These are phyloP conservation scores for Listronotus bonariensis DNA, from an alignment of 1,140 invertebrate genomes.

Conservation along the genomic window DNA sequence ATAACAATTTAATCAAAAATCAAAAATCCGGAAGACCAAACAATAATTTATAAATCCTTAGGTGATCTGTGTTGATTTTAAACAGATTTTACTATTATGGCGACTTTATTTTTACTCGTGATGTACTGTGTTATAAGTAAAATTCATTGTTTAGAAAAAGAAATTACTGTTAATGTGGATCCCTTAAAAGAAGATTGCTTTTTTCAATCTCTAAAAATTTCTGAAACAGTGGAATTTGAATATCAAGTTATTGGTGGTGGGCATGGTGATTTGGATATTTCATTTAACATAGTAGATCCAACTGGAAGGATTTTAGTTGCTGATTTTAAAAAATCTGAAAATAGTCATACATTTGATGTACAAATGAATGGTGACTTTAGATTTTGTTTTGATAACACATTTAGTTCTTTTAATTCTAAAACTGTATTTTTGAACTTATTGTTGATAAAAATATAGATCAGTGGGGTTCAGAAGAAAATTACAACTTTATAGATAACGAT, in stretches of 20 bases:
- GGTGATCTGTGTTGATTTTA: no score
- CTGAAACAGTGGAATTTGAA: conserved; percentile 57
- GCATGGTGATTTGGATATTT: conserved; percentile 78
- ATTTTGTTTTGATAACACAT: conserved; percentile 84
- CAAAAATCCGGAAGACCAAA: no score
- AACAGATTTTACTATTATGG: background rate
- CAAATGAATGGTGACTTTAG: conserved; percentile 70
- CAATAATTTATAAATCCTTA: no score
- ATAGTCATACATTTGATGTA: conserved; percentile 64
- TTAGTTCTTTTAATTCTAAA: conserved; percentile 77
- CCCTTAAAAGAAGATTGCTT: conserved; percentile 72
- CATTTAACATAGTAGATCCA: conserved; percentile 69
- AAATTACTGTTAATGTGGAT: conserved; percentile 73
- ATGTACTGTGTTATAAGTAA: background rate
- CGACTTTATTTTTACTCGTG: background rate
- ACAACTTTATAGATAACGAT: conserved; percentile 45
- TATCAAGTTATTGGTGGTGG: conserved; percentile 69
- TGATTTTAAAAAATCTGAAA: conserved; percentile 74
- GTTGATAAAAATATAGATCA: conserved; percentile 67
- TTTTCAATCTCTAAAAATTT: conserved; percentile 58
- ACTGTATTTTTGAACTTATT: conserved; percentile 81
- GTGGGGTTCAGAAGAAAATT: conserved; percentile 57
- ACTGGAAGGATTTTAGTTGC: conserved; percentile 66
- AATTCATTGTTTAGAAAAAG: conserved; percentile 56
- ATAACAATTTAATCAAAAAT: no score